phyloP scores from a whole-genome alignment of 2,888 invertebrate species.

The Nezara viridula region DNA sequence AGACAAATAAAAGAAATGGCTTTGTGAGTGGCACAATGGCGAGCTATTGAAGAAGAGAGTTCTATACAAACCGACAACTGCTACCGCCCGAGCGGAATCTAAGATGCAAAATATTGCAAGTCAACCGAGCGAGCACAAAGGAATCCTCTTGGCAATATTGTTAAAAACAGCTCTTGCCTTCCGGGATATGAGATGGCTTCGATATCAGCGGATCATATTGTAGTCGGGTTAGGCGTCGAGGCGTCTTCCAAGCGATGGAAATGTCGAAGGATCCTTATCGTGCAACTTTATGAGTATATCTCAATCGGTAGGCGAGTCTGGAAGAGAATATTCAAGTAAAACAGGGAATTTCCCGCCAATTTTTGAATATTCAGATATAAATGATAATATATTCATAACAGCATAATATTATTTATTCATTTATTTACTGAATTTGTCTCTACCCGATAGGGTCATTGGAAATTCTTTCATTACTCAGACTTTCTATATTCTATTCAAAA shows the following conservation, averaged over 20 bases:
- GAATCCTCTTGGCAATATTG: background rate
- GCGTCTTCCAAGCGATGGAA: background rate
- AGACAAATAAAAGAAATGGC: slow-evolving; percentile 51
- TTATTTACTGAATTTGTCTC: too few species aligned
- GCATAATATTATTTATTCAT: too few species aligned
- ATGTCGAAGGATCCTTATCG: background rate
- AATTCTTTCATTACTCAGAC: too few species aligned
- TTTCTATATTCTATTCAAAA: too few species aligned
- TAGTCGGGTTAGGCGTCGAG: background rate
- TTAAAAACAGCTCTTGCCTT: background rate
- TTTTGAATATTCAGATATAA: too few species aligned
- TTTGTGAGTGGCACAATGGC: background rate
- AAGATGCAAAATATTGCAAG: slow-evolving; percentile 58
- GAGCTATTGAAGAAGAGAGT: background rate
- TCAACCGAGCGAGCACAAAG: slow-evolving; percentile 33
- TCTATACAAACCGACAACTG: slow-evolving; percentile 51
- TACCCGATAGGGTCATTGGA: too few species aligned
- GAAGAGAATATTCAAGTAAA: too few species aligned
- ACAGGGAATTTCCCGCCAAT: too few species aligned
- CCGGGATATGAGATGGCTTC: background rate
- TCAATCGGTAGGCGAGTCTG: background rate
- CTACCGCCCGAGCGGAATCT: slow-evolving; percentile 12
- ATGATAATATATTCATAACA: too few species aligned
- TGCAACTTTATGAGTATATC: background rate
- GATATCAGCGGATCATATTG: slow-evolving; percentile 10